phyloP scores from a whole-genome alignment of 2,797 vertebrate genomes.

The Amniataba percoides region DNA sequence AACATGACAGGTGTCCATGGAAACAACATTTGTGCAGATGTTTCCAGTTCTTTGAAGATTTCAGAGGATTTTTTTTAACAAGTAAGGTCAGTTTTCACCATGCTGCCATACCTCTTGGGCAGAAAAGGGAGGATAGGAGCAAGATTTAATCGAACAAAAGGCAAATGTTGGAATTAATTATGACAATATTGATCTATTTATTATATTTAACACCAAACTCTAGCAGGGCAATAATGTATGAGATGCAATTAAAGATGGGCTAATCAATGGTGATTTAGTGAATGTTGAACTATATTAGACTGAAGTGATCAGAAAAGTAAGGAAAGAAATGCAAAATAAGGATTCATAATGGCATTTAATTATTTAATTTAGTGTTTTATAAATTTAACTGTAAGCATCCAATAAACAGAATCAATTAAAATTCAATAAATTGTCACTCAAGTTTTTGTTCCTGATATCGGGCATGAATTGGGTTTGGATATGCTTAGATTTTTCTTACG shows the following conservation, averaged over 20 bases:
- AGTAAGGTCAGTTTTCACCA: constrained; percentile 54
- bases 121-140: constrained; percentile 15
- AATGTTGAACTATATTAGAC: neutral
- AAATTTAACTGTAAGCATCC: too few species aligned
- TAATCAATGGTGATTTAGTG: constrained; percentile 11
- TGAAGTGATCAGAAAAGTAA: neutral
- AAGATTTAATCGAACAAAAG: constrained; percentile 31
- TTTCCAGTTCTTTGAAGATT: constrained; percentile 76
- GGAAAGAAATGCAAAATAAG: constrained; percentile 21
- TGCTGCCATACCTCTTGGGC: constrained; percentile 27
- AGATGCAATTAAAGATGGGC: neutral
- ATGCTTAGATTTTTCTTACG: too few species aligned
- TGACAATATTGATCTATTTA: constrained; percentile 14
- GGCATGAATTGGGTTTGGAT: too few species aligned
- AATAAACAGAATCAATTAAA: too few species aligned
- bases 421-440: too few species aligned
- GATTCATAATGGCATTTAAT: too few species aligned
- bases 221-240: constrained; percentile 12
- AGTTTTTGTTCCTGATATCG: too few species aligned
- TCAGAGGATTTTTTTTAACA: constrained; percentile 66
- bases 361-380: too few species aligned
- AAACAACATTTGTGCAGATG: constrained; percentile 79
- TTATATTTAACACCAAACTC: constrained; percentile 11
- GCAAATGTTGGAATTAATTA: constrained; percentile 10
- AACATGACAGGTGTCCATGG: constrained; percentile 85